Evolutionary conservation across 1,140 invertebrate genomes (phyloP), one percentile per base, ranked within the genome.

Genomic region (Drosophila kepulauana): DNA sequence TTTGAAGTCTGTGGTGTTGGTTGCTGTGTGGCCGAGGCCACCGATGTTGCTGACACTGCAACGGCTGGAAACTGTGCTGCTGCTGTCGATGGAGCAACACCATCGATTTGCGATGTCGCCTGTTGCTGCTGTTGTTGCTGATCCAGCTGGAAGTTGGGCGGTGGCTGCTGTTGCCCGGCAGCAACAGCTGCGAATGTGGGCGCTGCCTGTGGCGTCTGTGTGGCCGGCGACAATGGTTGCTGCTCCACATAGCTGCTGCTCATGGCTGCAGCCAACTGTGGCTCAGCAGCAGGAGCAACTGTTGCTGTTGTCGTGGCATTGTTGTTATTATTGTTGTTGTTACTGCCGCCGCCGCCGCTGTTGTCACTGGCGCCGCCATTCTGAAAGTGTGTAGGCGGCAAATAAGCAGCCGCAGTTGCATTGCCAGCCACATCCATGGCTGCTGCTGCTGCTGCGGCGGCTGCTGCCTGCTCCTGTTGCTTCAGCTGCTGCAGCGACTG

Each of bases 321-420:
- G 59, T 46, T 45, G 35, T 79, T 76, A 56, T 70, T 73, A n/a
- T 61, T 75, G 38, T 35, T 67, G 62, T 30, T 68, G 72, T 35
- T 51, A 70, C 16, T 30, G 41, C 28, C 43, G 51, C 8, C 16
- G 46, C 61, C 38, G 6, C 33, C 33, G 33, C 7, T 33, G 33
- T 33, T 33, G 33, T 71, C 65, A 48, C 73, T 79, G 49, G 6
- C 51, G 56, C 85, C 80, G 66, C 85, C 80, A 66, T 88, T 91
- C 35, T 84, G 78, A 8, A 93, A 89, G 49, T 94, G 93, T 28
- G 94, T 82, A 84, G 93, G 93, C 13, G 84, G 82, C 46, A 93
- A 93, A 45, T 94, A 93, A 16, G 28, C 43, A 78, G 65, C 28
- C 11, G 25, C 57, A 13, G 41, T 13, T 4, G 67, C 16, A 38